Conservation (phyloP, 2,888 invertebrate genomes). For the Eupithecia dodoneata region DNA sequence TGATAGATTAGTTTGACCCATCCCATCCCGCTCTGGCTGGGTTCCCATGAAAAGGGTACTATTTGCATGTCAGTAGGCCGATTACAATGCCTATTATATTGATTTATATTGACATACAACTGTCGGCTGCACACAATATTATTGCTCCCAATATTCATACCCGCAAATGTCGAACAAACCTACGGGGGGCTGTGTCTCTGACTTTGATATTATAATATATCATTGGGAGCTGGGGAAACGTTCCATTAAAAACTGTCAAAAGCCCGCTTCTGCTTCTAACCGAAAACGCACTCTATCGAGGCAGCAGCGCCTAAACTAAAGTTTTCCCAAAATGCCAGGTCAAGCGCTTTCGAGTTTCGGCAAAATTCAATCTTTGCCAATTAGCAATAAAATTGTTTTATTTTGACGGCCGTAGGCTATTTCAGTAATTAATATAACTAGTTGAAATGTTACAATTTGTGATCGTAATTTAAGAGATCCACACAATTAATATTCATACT, state of each 20-base stretch:
- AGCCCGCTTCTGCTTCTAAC: neutral
- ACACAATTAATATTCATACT: neutral
- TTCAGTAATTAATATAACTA: neutral
- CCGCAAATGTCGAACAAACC: neutral
- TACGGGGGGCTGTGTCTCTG: neutral
- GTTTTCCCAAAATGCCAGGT: slow-evolving; percentile 9
- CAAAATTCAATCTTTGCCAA: slow-evolving; percentile 2
- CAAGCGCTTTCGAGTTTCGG: slow-evolving; percentile 4
- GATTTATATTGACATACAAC: too few relatives aligned
- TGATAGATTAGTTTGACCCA: too few relatives aligned
- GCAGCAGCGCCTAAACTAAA: neutral
- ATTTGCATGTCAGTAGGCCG: too few relatives aligned
- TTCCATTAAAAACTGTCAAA: neutral
- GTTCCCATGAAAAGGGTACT: too few relatives aligned
- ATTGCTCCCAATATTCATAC: neutral
- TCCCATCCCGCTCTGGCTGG: too few relatives aligned
- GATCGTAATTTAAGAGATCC: neutral
- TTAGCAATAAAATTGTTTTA: slow-evolving; percentile 7
- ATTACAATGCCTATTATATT: too few relatives aligned
- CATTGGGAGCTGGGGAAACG: neutral
- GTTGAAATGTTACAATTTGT: neutral
- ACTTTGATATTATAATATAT: neutral
- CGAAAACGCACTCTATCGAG: neutral
- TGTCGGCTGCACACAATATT: too few relatives aligned
- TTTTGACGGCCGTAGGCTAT: neutral